Conservation (phyloP, 2,888 invertebrate species). For the Drosophila borborema region DNA sequence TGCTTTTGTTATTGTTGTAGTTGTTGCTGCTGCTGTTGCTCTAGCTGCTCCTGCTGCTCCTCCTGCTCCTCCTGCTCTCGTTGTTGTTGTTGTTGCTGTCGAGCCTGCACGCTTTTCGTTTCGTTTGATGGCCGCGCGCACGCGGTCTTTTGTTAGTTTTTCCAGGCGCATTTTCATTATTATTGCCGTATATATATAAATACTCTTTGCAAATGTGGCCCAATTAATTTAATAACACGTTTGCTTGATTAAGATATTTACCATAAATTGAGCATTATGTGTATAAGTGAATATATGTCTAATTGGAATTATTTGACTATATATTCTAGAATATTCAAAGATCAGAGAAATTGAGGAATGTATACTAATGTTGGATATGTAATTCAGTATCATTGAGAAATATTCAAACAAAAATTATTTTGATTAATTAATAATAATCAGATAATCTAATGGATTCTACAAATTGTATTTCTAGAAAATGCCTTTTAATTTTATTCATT, state of each 20-base stretch:
- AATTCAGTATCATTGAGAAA: too few species aligned
- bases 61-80: not conserved
- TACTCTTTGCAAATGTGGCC: conserved; percentile 31
- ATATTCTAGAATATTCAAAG: not conserved
- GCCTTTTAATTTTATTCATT: too few species aligned
- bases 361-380: too few species aligned
- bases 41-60: not conserved
- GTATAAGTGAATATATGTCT: not conserved
- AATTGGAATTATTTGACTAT: not conserved
- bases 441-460: too few species aligned
- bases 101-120: conserved; percentile 76
- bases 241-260: conserved; percentile 26
- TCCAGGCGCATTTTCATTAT: conserved; percentile 64
- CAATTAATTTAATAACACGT: conserved; percentile 43
- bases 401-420: too few species aligned
- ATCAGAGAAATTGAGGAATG: not conserved
- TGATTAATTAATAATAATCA: too few species aligned
- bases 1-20: conserved; percentile 43
- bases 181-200: conserved; percentile 39
- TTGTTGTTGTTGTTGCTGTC: conserved; percentile 44
- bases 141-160: conserved; percentile 79
- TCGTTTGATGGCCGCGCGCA: conserved; percentile 76
- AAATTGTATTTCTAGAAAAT: too few species aligned
- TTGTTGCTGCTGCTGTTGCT: conserved; percentile 8
- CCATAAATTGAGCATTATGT: not conserved